Percentiles rank a stretch among this genome's conserved stretches.
Evolutionary conservation across 2,797 vertebrate species (phyloP).

Genomic region (Bovichtus variegatus): DNA sequence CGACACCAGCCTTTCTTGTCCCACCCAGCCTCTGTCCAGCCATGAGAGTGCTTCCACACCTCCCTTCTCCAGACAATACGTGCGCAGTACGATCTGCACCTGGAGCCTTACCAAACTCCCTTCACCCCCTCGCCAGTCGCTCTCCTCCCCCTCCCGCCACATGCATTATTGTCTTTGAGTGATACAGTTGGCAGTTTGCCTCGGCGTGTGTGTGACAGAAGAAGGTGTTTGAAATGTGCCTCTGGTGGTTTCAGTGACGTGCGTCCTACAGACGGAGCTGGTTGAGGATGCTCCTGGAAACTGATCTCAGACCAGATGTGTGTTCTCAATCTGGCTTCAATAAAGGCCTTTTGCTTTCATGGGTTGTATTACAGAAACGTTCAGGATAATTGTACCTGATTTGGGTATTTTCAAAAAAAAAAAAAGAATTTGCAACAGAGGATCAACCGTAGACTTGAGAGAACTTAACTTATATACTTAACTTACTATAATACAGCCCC

Average conservation of each 20-base stretch:
- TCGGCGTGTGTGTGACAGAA: conserved; percentile 72
- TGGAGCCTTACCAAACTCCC: conserved; percentile 65
- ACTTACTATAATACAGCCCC: neutral
- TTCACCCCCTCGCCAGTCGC: conserved; percentile 3
- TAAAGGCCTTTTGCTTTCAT: neutral
- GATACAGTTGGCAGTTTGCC: conserved; percentile 72
- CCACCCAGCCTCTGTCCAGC: conserved; percentile 26
- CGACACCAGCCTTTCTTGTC: conserved; percentile 40
- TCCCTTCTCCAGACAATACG: conserved; percentile 46
- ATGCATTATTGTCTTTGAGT: conserved; percentile 69
- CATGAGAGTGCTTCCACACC: conserved; percentile 45
- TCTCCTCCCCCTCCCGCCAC: conserved; percentile 3
- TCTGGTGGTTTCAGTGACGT: conserved; percentile 73
- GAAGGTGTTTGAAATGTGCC: conserved; percentile 77
- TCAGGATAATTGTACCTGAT: neutral
- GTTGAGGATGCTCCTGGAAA: conserved; percentile 58
- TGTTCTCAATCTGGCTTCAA: neutral
- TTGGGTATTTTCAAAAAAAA: neutral
- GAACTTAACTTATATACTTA: neutral
- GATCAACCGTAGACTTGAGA: neutral
- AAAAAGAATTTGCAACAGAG: neutral
- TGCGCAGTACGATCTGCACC: conserved; percentile 66
- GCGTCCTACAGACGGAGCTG: conserved; percentile 68
- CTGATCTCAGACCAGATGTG: conserved; percentile 39
- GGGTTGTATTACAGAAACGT: neutral